These are phyloP conservation scores for Pocillopora grandis DNA, from an alignment of 92 coral and sea anemone species.

Conservation along the genomic window DNA sequence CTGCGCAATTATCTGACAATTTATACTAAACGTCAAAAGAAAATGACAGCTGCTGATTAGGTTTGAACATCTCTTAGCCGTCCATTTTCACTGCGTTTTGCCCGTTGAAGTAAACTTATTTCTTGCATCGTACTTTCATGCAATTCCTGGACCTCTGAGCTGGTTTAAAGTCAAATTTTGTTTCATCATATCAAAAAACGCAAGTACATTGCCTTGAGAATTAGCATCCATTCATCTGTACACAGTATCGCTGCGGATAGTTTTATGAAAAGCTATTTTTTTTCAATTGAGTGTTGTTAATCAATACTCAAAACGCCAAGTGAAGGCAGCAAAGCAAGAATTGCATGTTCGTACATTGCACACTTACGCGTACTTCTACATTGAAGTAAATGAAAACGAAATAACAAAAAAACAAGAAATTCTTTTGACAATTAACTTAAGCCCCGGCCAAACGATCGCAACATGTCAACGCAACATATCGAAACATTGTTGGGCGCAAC, in stretches of 20 bases:
- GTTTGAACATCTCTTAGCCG: constrained; percentile 17
- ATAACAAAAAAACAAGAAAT: not conserved
- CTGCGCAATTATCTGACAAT: constrained; percentile 5
- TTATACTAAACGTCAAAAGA: constrained; percentile 13
- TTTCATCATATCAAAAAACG: not conserved
- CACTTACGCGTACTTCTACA: not conserved
- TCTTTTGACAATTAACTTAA: not conserved
- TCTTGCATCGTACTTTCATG: constrained; percentile 13
- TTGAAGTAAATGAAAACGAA: not conserved
- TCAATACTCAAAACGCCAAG: not conserved
- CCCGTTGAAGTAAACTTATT: not conserved
- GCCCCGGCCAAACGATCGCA: too few relatives aligned
- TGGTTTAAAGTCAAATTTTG: constrained; percentile 1
- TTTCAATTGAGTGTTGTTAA: constrained; percentile 1
- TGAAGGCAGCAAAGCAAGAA: not conserved
- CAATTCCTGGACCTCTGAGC: constrained; percentile 6
- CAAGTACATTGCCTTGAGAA: not conserved
- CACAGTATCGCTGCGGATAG: too few relatives aligned
- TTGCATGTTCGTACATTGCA: not conserved
- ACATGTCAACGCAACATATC: too few relatives aligned
- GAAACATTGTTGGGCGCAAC: too few relatives aligned
- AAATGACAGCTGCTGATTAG: constrained; percentile 6
- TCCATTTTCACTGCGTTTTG: constrained; percentile 17
- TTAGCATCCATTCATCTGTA: too few relatives aligned
- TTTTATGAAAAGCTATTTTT: not conserved